phyloP scores from a whole-genome alignment of 2,797 vertebrate species.

The Morelia viridis region DNA sequence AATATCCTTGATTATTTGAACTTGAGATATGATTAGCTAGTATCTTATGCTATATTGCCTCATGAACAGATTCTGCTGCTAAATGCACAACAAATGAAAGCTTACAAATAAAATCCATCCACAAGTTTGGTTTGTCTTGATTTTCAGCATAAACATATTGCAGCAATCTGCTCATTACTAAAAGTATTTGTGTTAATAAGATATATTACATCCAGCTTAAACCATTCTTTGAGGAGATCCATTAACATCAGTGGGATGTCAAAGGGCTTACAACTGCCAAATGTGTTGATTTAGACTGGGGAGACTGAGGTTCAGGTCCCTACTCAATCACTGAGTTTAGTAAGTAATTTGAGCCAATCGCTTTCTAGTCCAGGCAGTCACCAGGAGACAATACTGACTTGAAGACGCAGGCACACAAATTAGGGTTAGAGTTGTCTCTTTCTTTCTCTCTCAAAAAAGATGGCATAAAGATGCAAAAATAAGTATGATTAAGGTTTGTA shows the following conservation, averaged over 20 bases:
- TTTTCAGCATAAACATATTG: not conserved
- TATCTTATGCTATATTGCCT: not conserved
- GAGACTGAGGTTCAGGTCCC: not conserved
- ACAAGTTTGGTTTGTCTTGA: not conserved
- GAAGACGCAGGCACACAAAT: not conserved
- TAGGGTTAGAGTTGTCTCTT: not conserved
- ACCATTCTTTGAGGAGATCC: not conserved
- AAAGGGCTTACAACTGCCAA: not conserved
- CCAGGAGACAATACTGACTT: not conserved
- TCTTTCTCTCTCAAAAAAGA: not conserved
- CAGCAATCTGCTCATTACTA: not conserved
- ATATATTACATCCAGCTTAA: not conserved
- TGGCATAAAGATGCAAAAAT: not conserved
- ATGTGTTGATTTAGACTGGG: not conserved
- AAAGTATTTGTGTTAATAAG: not conserved
- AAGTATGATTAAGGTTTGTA: not conserved
- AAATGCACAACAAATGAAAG: not conserved
- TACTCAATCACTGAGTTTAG: not conserved
- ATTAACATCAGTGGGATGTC: not conserved
- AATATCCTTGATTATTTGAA: not conserved
- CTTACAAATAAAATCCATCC: not conserved
- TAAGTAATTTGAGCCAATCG: not conserved
- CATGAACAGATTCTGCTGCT: not conserved
- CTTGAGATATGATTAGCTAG: not conserved
- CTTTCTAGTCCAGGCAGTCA: not conserved